Base-by-base conservation (phyloP, 2,113 vertebrate genomes). In the Sylvilagus bachmani region DNA sequence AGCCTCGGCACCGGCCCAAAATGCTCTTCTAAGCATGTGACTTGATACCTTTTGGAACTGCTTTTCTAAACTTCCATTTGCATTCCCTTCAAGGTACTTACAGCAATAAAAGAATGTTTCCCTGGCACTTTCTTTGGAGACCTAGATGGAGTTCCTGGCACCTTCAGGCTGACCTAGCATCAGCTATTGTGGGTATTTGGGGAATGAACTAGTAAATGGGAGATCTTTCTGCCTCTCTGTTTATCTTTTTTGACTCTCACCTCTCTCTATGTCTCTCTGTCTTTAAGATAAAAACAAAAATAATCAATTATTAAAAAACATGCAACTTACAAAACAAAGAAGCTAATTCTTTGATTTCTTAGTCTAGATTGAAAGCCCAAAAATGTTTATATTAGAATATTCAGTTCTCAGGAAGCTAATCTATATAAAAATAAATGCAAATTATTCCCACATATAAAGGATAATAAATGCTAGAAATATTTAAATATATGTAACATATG, bases 401-500 rank as follows among this genome's bases (percentile, higher is more conserved):
- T 29, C 21, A 93, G 71, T 81, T 94, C 10, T 53, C 67, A 84
- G 49, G 66, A 21, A 89, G 77, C 14, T 44, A 89, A 87, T 62
- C 9, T 87, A 69, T 62, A 12, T 89, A 29, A 96, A 94, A 90
- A 87, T 36, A 71, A 85, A 78, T 73, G 61, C n/a, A 4, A 89
- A 78, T 90, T n/a, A 61, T 58, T 11, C 79, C 64, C 53, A 77
- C 14, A 79, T 83, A 62, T 24, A 70, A 64, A 44, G 91, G 17
- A 88, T 69, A 16, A 87, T 75, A 87, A 94, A 53, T 78, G 33
- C 29, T 73, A 90, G 5, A 84, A 85, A 81, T 92, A 90, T 66
- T 62, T 91, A 64, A 74, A 64, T 29, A 55, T 91, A 75, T 53
- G 90, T 94, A 92, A 86, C 27, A 82, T 89, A 93, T 51, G 2